Base-by-base conservation (phyloP, 1,140 invertebrate species). In the Lasioglossum albipes region DNA sequence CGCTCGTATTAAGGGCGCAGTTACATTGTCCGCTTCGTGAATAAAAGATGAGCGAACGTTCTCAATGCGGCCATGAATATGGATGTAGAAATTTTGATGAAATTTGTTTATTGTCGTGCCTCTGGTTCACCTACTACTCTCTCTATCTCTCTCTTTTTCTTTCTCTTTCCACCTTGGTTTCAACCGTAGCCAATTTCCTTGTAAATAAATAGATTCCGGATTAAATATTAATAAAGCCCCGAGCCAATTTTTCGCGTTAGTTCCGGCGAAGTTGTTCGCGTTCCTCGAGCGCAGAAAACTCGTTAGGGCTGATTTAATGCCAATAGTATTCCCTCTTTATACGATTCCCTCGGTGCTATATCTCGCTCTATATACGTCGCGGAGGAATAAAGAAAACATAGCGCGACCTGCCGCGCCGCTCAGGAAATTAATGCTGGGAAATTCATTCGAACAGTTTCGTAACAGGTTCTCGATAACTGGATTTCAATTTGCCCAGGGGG, bases 381-480 rank as follows among this genome's bases (percentile, higher is more conserved):
- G 36, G 49, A 12, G 41, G 49, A 31, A 84, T 68, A 81, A 84
- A 84, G 73, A 85, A 81, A 66, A 12, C 10, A 54, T 54, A 7
- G 65, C 41, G 27, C 31, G 57, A 1, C 16, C 36, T 27, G 36
- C 12, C 59, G 41, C 31, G 31, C 66, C 52, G 45, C 6, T 57
- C 57, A 68, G 74, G 72, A 85, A 81, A 85, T 84, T 76, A 84
- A 85, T 77, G 73, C 66, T 52, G 49, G 71, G 66, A 85, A 82
- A 86, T 85, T 85, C 83, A 84, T 85, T 75, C 71, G 62, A 74
- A 75, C 79, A 76, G 52, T 76, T 85, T 84, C 73, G 72, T 73
- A 86, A 86, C 73, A 79, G 84, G 54, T 75, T 76, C 71, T 79
- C 75, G 84, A 86, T 86, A 85, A 86, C 80, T 79, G 59, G 74